Base-by-base conservation (phyloP, 2,797 vertebrate species). In the Acanthurus lineatus region DNA sequence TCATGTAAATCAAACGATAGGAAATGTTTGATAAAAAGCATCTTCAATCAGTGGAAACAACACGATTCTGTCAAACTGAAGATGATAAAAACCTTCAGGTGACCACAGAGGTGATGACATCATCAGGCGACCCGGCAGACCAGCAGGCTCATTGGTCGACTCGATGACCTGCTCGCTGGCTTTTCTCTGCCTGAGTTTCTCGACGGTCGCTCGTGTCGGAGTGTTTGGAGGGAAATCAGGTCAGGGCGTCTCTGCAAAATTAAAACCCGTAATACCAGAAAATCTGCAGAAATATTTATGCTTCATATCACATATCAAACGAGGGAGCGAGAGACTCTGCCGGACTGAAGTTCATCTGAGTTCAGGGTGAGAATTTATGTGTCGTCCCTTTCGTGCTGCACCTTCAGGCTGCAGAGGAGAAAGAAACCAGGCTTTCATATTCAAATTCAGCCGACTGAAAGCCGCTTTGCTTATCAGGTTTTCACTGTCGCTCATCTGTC, bases 211-310 rank as follows among this genome's bases (percentile, higher is more conserved):
- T 10, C 1, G 12, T 35, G 19, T 57, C 28, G 40, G 68, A 44
- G 2, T 22, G 19, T 12, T 17, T 8, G 9, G 17, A 8, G 28
- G 17, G 38, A 57, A 81, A 60, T 15, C 63, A 72, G 84, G 61
- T 57, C 74, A 45, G 44, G 58, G 48, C 6, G 20, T 79, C 42
- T 85, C 64, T 80, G 58, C 48, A 77, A 72, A 77, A 76, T 49
- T n/a, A 52, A 89, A 86, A 78, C 19, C 8, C 8, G 1, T 53
- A 58, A 83, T 69, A 72, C 69, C 16, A 20, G 51, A 77, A 69
- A 82, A 82, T 66, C 66, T 16, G 59, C 63, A 67, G 56, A 70
- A 78, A 80, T 87, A 80, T 82, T 86, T 44, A 10, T 49, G 78
- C 19, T 76, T 42, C 14, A 8, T 67, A 44, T 84, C 54, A 59